Base-by-base conservation (phyloP, 2,797 vertebrate species). In the Threskiornis aethiopicus region DNA sequence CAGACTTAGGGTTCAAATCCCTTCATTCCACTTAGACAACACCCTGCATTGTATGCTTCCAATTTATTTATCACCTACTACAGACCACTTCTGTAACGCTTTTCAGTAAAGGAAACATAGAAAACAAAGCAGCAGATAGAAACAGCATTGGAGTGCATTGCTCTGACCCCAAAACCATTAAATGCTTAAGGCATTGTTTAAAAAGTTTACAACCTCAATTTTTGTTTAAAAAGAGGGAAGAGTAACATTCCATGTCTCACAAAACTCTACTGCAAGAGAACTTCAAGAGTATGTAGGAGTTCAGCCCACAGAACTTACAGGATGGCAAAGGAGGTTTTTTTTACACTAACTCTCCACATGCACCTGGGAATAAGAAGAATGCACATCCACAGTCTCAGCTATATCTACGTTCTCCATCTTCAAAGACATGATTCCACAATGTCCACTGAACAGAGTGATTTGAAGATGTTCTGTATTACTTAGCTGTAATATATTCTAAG, bases 61-160 rank as follows among this genome's bases (percentile, higher is more conserved):
- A 92, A 78, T 82, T 76, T 51, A 91, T 72, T 64, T 87, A 75
- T 55, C 80, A 58, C n/a, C 37, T 86, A 93, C 93, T 86, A 87
- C 85, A 87, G 75, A 66, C 41, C 26, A 57, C 75, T 95, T 90
- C 73, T 67, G 35, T 21, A 72, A 66, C 2, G 59, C 46, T 84
- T 89, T 83, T 72, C 78, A 76, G 92, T 90, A 84, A 88, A 86
- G 54, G 20, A 57, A 96, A 90, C 64, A 47, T 59, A 42, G 79
- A 95, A 94, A 86, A 90, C 3, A 16, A 97, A 57, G 46, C n/a
- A 58, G 64, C 22, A 57, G 44, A 72, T 26, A 93, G 78, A 94
- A 96, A 93, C 49, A 59, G 77, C 73, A 89, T 49, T 73, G 89
- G 42, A 62, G 11, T 16, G 65, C 62, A 67, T 66, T 95, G 65